A percentile compares a stretch with the other conserved stretches of the same genome.
phyloP scores from a whole-genome alignment of 2,113 vertebrate genomes.

The Catharus minimus region DNA sequence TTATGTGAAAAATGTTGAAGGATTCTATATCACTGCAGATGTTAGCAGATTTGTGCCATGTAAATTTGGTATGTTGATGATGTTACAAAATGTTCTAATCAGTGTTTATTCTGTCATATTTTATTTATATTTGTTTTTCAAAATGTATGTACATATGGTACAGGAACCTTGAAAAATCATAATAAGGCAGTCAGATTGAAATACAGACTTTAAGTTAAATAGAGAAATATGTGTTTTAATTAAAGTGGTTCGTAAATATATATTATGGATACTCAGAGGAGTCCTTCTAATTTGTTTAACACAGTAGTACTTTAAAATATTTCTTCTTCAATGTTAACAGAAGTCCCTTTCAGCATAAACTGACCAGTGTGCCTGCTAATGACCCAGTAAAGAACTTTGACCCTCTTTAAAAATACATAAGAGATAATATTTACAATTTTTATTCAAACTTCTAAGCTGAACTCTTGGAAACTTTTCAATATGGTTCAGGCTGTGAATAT shows the following conservation, averaged over 20 bases:
- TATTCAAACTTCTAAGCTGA: background rate
- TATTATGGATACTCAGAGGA: background rate
- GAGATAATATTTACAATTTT: background rate
- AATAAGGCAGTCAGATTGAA: background rate
- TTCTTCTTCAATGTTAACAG: background rate
- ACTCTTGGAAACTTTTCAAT: background rate
- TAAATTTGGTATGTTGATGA: background rate
- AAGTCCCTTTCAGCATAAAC: background rate
- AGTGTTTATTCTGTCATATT: background rate
- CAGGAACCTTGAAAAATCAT: background rate
- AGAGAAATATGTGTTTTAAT: background rate
- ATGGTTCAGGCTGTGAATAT: background rate
- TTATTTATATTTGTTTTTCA: constrained; percentile 3
- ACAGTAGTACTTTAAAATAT: background rate
- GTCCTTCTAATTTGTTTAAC: background rate
- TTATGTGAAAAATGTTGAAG: background rate
- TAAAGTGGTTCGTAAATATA: background rate
- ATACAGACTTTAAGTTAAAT: background rate
- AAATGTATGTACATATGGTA: background rate
- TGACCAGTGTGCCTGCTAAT: background rate
- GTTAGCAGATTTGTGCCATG: background rate
- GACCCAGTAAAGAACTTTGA: background rate
- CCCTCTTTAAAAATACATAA: background rate
- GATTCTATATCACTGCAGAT: constrained; percentile 13
- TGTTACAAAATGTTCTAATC: background rate